These are phyloP conservation scores for Distichodus sexfasciatus DNA, from an alignment of 2,797 vertebrate species.

Conservation along the genomic window DNA sequence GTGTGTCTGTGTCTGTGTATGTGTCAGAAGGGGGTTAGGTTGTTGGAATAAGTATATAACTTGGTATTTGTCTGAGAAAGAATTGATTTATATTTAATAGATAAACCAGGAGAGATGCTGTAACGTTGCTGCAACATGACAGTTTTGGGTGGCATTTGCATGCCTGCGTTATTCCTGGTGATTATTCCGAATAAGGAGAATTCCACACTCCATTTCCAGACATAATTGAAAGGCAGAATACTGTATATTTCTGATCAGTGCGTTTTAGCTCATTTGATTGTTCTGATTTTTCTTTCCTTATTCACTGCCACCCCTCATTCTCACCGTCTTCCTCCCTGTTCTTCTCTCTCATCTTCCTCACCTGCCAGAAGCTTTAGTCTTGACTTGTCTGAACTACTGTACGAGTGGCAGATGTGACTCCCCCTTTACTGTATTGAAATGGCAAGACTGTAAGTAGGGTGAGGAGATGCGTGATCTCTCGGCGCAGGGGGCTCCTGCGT, in stretches of 20 bases:
- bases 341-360: neutral
- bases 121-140: neutral
- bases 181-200: neutral
- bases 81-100: constrained; percentile 10
- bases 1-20: constrained; percentile 21
- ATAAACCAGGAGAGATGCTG: constrained; percentile 10
- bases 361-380: neutral
- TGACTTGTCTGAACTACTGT: neutral
- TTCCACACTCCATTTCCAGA: too few relatives aligned
- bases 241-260: constrained; percentile 2
- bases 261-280: constrained; percentile 14
- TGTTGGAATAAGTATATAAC: constrained; percentile 3
- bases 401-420: neutral
- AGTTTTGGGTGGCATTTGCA: neutral
- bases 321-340: neutral
- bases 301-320: neutral
- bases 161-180: neutral
- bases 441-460: too few relatives aligned
- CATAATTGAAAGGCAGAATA: neutral
- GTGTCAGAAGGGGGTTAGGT: constrained; percentile 3
- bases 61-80: constrained; percentile 13
- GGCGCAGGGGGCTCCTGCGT: too few relatives aligned
- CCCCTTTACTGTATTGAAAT: neutral
- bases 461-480: neutral
- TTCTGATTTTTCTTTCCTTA: neutral